Evolutionary conservation across 2,797 vertebrate genomes (phyloP).

Genomic region (Sorex maritimensis): DNA sequence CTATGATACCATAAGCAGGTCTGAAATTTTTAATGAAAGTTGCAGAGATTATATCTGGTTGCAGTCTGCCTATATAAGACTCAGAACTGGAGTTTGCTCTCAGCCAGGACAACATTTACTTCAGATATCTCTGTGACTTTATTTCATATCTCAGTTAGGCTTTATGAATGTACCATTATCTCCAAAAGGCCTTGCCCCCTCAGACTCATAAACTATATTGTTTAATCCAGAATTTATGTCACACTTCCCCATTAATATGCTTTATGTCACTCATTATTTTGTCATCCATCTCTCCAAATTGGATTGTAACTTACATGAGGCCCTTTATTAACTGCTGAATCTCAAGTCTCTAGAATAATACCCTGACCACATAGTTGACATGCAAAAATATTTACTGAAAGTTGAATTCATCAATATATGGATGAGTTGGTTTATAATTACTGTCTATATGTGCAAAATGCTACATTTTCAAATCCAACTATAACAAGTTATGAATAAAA

Average conservation of each 20-base stretch:
- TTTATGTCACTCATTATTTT: background rate
- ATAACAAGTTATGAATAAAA: slow-evolving; percentile 52
- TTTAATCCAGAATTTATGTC: background rate
- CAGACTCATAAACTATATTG: background rate
- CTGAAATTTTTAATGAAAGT: background rate
- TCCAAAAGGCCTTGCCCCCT: background rate
- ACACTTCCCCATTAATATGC: background rate
- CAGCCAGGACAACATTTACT: background rate
- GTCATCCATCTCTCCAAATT: background rate
- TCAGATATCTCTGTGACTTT: background rate
- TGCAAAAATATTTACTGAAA: slow-evolving; percentile 54
- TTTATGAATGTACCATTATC: background rate
- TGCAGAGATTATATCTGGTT: background rate
- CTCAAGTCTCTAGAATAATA: background rate
- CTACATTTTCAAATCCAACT: slow-evolving; percentile 31
- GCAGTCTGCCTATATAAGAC: fast-evolving
- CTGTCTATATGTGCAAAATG: background rate
- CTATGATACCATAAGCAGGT: background rate
- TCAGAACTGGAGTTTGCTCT: background rate
- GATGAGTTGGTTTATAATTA: slow-evolving; percentile 52
- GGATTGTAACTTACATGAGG: background rate
- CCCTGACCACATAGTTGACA: background rate
- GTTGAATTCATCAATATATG: slow-evolving; percentile 6
- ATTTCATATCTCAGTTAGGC: background rate
- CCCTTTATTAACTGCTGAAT: background rate